These are phyloP conservation scores for Hemistola chrysoprasaria DNA, from an alignment of 2,888 invertebrate genomes.

Conservation along the genomic window DNA sequence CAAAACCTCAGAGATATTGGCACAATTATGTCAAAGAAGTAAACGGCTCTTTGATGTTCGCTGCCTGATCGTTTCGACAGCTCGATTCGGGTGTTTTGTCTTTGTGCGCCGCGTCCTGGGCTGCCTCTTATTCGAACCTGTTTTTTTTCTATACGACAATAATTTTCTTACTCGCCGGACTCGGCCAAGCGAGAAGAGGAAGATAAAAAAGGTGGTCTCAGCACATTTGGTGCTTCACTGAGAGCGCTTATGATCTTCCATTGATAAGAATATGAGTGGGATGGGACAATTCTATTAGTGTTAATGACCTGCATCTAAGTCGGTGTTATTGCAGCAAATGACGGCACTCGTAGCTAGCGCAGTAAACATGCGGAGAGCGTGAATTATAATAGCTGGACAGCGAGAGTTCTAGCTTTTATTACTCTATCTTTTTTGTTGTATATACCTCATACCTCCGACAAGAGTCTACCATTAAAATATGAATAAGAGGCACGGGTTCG, in stretches of 20 bases:
- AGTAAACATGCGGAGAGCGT: not conserved
- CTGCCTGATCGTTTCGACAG: slow-evolving; percentile 43
- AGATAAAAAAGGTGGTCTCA: slow-evolving; percentile 69
- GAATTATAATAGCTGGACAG: slow-evolving; percentile 9
- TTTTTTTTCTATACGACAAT: slow-evolving; percentile 59
- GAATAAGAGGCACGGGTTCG: slow-evolving; percentile 41
- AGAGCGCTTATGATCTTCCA: slow-evolving; percentile 28
- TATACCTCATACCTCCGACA: slow-evolving; percentile 26
- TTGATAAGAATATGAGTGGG: slow-evolving; percentile 19
- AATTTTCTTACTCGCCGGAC: slow-evolving; percentile 62
- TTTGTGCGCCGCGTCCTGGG: slow-evolving; percentile 58
- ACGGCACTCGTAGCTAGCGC: slow-evolving; percentile 2
- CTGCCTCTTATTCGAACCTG: slow-evolving; percentile 51
- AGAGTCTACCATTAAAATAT: slow-evolving; percentile 40
- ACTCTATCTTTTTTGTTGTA: slow-evolving; percentile 23
- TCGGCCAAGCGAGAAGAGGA: slow-evolving; percentile 64
- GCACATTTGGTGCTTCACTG: slow-evolving; percentile 56
- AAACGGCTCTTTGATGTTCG: slow-evolving; percentile 25
- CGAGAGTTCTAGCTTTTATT: slow-evolving; percentile 14
- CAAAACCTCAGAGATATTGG: slow-evolving; percentile 24
- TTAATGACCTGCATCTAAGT: slow-evolving; percentile 4
- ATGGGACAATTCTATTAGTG: slow-evolving; percentile 5
- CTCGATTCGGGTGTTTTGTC: slow-evolving; percentile 53
- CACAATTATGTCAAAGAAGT: slow-evolving; percentile 30
- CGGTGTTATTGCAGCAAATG: slow-evolving; percentile 3